These are phyloP conservation scores for Luperina nickerlii DNA, from an alignment of 2,888 invertebrate species.

Conservation along the genomic window DNA sequence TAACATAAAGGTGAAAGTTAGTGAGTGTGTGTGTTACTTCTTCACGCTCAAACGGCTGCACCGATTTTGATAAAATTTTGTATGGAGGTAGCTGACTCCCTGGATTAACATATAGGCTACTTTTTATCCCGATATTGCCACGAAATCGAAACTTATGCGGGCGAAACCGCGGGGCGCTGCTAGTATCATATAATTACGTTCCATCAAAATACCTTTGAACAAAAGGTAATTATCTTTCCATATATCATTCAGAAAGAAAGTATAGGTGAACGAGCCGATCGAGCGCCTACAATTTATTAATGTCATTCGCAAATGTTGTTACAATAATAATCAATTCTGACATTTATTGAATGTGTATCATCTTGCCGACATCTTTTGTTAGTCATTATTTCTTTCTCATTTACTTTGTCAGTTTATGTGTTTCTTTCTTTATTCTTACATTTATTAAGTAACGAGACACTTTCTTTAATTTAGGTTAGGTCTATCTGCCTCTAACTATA, in stretches of 20 bases:
- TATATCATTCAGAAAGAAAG: conserved; percentile 18
- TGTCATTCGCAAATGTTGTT: conserved; percentile 25
- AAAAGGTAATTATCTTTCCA: conserved; percentile 36
- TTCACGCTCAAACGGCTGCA: no score
- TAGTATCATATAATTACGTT: not conserved
- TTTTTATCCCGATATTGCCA: no score
- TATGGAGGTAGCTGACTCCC: no score
- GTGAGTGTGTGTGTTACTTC: no score
- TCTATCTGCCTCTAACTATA: not conserved
- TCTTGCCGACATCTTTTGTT: not conserved
- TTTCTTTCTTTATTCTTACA: not conserved
- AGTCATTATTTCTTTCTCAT: not conserved
- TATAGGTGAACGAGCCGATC: conserved; percentile 14
- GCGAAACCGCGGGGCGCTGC: no score
- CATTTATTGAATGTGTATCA: conserved; percentile 30
- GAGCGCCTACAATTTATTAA: conserved; percentile 34
- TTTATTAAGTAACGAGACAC: not conserved
- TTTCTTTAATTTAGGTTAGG: not conserved
- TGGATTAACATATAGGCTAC: no score
- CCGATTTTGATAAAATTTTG: no score
- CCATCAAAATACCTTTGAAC: conserved; percentile 15
- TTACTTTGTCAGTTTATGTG: not conserved
- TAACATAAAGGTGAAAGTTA: no score
- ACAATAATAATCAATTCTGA: conserved; percentile 35
- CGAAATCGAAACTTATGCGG: no score